Conservation (phyloP, 2,113 vertebrate genomes). For the Neogale vison region DNA sequence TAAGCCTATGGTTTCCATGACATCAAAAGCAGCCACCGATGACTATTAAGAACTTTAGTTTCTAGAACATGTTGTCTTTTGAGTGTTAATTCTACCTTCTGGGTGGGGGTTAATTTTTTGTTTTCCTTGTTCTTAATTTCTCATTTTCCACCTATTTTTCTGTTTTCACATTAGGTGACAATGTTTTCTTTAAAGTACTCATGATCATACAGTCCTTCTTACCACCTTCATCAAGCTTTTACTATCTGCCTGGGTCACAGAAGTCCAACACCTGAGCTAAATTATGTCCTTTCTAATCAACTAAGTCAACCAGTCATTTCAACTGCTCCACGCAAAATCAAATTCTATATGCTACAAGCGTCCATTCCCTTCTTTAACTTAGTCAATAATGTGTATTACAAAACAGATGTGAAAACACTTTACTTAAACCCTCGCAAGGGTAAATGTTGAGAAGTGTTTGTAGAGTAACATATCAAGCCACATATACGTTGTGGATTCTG, state of each 20-base stretch:
- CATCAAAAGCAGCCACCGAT: not conserved
- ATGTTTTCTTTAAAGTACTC: not conserved
- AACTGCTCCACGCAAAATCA: not conserved
- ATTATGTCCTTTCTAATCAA: not conserved
- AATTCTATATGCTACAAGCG: not conserved
- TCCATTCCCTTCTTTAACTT: not conserved
- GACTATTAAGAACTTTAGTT: not conserved
- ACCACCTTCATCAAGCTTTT: not conserved
- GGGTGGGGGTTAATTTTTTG: not conserved
- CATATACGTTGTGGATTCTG: not conserved
- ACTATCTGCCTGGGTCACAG: not conserved
- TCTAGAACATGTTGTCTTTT: not conserved
- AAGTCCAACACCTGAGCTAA: not conserved
- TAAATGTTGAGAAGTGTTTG: not conserved
- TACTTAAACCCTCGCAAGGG: not conserved
- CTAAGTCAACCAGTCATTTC: not conserved
- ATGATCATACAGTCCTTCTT: not conserved
- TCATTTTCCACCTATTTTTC: not conserved
- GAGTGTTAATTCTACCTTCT: not conserved
- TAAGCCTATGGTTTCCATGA: not conserved
- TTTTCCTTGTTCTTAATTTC: constrained; percentile 3
- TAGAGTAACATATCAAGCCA: not conserved
- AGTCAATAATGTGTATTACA: not conserved
- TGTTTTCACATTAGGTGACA: not conserved
- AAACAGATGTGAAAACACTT: not conserved